Conservation (phyloP, 1,140 invertebrate genomes). For the Drosophila melanogaster region DNA sequence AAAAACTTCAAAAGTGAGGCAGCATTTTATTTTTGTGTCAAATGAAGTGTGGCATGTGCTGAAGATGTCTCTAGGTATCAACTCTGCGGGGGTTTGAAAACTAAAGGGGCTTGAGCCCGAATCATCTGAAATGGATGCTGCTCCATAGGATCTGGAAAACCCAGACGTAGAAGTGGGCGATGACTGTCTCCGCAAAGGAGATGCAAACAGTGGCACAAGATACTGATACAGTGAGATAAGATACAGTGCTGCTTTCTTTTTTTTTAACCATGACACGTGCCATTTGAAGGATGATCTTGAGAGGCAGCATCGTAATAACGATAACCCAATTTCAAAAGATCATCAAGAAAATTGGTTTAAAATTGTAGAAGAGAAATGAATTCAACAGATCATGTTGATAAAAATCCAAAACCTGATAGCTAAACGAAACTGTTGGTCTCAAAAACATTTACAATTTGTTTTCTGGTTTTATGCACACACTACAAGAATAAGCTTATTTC, state of each 20-base stretch:
- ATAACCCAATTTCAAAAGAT: conserved; percentile 1
- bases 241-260: conserved; percentile 18
- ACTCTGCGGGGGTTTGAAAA: conserved; percentile 44
- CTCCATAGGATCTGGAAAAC: conserved; percentile 30
- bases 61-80: conserved; percentile 45
- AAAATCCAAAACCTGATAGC: too few species aligned
- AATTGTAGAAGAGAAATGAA: neutral
- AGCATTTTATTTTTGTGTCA: conserved; percentile 52
- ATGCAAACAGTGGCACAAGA: conserved; percentile 11
- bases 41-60: conserved; percentile 71
- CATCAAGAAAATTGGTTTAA: neutral
- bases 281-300: neutral
- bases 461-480: too few species aligned
- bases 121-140: conserved; percentile 14
- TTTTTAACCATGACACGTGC: conserved; percentile 22
- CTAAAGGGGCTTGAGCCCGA: conserved; percentile 25
- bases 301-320: neutral
- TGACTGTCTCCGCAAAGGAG: conserved; percentile 1
- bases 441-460: too few species aligned
- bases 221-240: conserved; percentile 9
- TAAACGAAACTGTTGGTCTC: too few species aligned
- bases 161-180: conserved; percentile 18
- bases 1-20: conserved; percentile 22
- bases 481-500: too few species aligned
- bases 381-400: neutral